phyloP scores from a whole-genome alignment of 1,140 invertebrate genomes.

The Papilio aristodemus region DNA sequence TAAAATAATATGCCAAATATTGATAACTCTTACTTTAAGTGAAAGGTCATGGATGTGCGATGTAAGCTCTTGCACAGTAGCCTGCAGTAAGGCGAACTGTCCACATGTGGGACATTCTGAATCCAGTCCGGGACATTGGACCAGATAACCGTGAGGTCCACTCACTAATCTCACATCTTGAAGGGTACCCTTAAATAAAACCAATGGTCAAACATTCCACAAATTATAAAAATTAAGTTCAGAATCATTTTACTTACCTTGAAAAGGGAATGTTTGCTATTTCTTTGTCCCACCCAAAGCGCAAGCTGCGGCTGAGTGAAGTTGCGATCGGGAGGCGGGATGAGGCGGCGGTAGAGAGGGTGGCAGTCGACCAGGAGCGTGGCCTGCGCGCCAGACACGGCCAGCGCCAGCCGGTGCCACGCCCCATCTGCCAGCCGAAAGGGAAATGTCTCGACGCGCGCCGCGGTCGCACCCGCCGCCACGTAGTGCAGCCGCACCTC shows the following conservation, averaged over 20 bases:
- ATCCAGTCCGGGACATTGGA: constrained; percentile 92
- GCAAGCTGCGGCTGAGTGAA: constrained; percentile 86
- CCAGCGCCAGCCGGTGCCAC: constrained; percentile 92
- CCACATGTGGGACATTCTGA: constrained; percentile 94
- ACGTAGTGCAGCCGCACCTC: constrained; percentile 90
- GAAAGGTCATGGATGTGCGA: constrained; percentile 85
- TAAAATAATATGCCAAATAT: background rate
- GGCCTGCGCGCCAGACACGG: constrained; percentile 90
- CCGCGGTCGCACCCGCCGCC: constrained; percentile 82
- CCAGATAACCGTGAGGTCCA: constrained; percentile 91
- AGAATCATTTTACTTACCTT: constrained; percentile 83
- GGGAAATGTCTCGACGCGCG: constrained; percentile 92
- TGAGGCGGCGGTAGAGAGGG: constrained; percentile 87
- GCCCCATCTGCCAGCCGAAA: constrained; percentile 90
- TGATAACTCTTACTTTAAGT: constrained; percentile 81
- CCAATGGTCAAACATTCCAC: constrained; percentile 3
- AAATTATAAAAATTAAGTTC: background rate
- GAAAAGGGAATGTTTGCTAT: constrained; percentile 91
- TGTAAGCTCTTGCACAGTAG: constrained; percentile 85
- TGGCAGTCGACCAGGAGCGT: constrained; percentile 93
- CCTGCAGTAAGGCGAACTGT: constrained; percentile 90
- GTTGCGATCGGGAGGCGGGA: constrained; percentile 86
- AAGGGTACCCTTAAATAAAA: constrained; percentile 84
- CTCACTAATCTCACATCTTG: constrained; percentile 92
- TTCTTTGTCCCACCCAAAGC: constrained; percentile 93